These are phyloP conservation scores for Rhinoptilus africanus DNA, from an alignment of 2,113 vertebrate genomes.

Conservation along the genomic window DNA sequence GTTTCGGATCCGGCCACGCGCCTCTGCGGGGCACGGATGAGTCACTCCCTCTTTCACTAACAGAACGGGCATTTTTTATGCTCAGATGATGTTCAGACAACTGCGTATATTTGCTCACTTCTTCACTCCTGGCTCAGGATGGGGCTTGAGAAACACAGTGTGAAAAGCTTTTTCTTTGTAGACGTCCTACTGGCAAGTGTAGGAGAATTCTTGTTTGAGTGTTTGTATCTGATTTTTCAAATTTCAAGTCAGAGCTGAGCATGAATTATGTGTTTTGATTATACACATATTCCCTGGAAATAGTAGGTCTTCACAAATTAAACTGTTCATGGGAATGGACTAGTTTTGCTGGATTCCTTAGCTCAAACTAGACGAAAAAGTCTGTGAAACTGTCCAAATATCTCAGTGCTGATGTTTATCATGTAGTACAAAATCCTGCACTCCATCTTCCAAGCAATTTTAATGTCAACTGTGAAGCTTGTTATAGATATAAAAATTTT, in stretches of 20 bases:
- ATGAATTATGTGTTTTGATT: neutral
- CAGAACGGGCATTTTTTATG: rapidly evolving
- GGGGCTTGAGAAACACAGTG: neutral
- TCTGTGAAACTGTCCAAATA: neutral
- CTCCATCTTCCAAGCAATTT: neutral
- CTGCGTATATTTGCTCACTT: neutral
- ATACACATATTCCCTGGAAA: neutral
- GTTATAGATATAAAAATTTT: neutral
- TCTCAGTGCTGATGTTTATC: neutral
- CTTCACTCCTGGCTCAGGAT: neutral
- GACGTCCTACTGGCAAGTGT: neutral
- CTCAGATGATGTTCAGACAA: neutral
- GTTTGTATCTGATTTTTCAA: neutral
- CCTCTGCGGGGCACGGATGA: neutral
- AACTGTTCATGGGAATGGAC: neutral
- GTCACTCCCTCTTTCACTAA: neutral
- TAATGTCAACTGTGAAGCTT: neutral
- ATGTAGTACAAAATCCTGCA: neutral
- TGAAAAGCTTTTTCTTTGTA: neutral
- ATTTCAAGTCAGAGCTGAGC: neutral
- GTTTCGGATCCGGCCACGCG: rapidly evolving
- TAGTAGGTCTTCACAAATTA: neutral
- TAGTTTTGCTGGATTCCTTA: neutral
- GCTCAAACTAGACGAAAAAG: neutral
- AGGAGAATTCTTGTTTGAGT: neutral